Conservation (phyloP, 2,888 invertebrate species). For the Trichogramma evanescens region DNA sequence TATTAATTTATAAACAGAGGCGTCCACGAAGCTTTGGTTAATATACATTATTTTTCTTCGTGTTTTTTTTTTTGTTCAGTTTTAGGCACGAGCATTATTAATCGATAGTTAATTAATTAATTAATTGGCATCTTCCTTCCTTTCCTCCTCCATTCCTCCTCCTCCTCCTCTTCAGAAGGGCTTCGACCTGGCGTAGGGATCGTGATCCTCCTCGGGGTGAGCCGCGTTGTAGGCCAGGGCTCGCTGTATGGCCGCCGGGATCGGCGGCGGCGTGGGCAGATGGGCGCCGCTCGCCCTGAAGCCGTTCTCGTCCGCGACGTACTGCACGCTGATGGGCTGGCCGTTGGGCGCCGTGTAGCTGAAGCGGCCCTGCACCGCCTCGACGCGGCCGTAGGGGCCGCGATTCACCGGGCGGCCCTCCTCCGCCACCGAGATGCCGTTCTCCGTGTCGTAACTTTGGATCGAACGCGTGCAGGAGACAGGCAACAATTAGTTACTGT, state of each 20-base stretch:
- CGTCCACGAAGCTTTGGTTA: too few species aligned
- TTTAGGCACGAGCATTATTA: too few species aligned
- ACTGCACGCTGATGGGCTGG: slow-evolving; percentile 55
- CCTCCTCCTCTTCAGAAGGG: neutral
- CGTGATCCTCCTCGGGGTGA: slow-evolving; percentile 47
- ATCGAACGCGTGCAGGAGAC: too few species aligned
- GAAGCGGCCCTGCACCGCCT: slow-evolving; percentile 54
- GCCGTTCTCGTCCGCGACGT: slow-evolving; percentile 65
- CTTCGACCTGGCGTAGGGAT: neutral
- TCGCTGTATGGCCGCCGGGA: slow-evolving; percentile 66
- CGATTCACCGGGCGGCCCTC: slow-evolving; percentile 53
- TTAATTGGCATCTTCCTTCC: too few species aligned
- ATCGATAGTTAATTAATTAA: too few species aligned
- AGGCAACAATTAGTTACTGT: too few species aligned
- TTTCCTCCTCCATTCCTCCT: too few species aligned
- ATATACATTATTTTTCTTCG: too few species aligned
- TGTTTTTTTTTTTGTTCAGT: too few species aligned
- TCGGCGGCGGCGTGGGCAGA: slow-evolving; percentile 75
- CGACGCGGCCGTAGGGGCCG: slow-evolving; percentile 49
- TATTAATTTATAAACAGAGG: too few species aligned
- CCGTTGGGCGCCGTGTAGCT: slow-evolving; percentile 65
- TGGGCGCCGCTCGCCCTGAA: slow-evolving; percentile 68
- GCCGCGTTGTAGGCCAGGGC: slow-evolving; percentile 58
- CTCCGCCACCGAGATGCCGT: slow-evolving; percentile 57
- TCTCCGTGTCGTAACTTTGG: slow-evolving; percentile 57